Evolutionary conservation across 2,797 vertebrate species (phyloP), one percentile per base, ranked within the genome.

Genomic region (Lacerta bilineata): DNA sequence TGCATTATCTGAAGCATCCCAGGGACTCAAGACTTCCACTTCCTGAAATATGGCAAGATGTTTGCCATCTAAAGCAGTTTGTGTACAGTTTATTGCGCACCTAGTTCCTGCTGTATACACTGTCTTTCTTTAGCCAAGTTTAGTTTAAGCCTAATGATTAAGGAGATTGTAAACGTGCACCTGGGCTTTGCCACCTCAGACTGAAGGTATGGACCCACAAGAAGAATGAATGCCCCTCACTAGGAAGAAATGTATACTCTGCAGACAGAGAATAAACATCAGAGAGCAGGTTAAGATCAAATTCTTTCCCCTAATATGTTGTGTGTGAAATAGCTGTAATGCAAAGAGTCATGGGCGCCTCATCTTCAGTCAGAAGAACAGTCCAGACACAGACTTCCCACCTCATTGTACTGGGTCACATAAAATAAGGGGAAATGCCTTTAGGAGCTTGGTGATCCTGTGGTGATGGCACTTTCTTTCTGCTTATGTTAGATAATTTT

Each of bases 401-500:
- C 20, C 55, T n/a, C 25, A 61, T 1, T 80, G 18, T 39, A 25
- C 29, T 39, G 29, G 25, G 1, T 8, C 11, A 59, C 3, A 66
- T 18, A 71, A 10, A 29, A n/a, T 0, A 4, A 17, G n/a, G 5
- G 0, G 43, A 39, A 75, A 23, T 59, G 9, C 3, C 36, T 33
- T 36, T 17, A 23, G 23, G 2, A 59, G 0, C 11, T 82, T 91
- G 66, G 10, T 8, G 36, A 6, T 66, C 1, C 3, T 39, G 8
- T 11, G 89, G 25, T 80, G 46, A 88, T 84, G 64, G 85, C 27
- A 2, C 83, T 91, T 84, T 1, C 74, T 71, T 93, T 89, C 64
- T 86, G 3, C 23, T 39, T 29, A 8, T 41, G 68, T 29, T 89
- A 5, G 0, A 33, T 76, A 84, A 18, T 91, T 92, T 86, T 87